A percentile compares a stretch with the other conserved stretches of the same genome.
phyloP scores from a whole-genome alignment of 2,888 invertebrate genomes.

The Acanthoscelides obtectus region DNA sequence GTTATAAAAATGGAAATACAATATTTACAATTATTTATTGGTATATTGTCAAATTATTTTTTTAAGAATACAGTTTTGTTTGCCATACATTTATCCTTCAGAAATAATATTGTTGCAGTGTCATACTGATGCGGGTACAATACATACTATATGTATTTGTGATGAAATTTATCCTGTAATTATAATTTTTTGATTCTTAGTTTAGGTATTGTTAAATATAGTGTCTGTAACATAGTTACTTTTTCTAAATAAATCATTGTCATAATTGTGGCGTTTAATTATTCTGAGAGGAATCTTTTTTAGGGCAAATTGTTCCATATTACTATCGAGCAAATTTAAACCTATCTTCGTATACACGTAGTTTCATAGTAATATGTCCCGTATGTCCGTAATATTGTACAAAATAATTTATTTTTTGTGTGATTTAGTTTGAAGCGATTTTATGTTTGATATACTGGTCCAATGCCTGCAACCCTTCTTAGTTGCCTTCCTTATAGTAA shows the following conservation, averaged over 20 bases:
- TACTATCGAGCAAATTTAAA: too few species aligned
- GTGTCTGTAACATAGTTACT: not conserved
- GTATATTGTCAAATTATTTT: too few species aligned
- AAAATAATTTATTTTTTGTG: too few species aligned
- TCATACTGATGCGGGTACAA: not conserved
- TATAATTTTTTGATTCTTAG: not conserved
- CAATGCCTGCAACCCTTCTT: too few species aligned
- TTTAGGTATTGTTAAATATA: not conserved
- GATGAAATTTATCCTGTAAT: not conserved
- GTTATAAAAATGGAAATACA: not conserved
- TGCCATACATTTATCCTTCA: not conserved
- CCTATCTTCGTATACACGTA: too few species aligned
- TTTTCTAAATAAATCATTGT: not conserved
- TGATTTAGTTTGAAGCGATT: conserved; percentile 21
- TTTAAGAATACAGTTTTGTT: not conserved
- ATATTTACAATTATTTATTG: too few species aligned
- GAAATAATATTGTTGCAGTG: not conserved
- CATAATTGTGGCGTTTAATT: not conserved
- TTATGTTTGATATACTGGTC: conserved; percentile 25
- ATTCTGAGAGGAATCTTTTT: too few species aligned
- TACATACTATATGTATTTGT: not conserved
- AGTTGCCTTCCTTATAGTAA: too few species aligned
- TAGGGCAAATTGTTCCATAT: too few species aligned
- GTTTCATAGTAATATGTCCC: too few species aligned
- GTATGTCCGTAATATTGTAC: too few species aligned